Percentiles rank a stretch among this genome's conserved stretches.
Conservation (phyloP, 2,888 invertebrate genomes). For the Diplolepis rosae region DNA sequence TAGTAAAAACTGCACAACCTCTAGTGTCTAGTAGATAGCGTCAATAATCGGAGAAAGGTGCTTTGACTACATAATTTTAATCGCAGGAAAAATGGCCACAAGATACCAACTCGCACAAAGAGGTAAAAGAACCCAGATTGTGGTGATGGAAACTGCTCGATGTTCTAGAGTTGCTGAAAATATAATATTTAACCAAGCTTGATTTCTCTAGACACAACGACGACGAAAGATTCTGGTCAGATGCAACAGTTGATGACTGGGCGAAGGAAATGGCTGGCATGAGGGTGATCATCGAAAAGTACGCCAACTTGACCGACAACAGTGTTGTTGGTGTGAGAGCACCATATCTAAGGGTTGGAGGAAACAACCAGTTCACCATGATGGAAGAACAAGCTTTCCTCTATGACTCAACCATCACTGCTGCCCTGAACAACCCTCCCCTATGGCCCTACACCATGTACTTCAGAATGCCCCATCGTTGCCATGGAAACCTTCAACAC, state of each 20-base stretch:
- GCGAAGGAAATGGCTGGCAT: slow-evolving; percentile 96
- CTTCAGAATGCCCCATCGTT: slow-evolving; percentile 96
- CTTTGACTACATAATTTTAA: slow-evolving; percentile 1
- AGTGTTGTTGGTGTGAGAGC: slow-evolving; percentile 93
- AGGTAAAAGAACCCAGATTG: not conserved
- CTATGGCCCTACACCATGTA: slow-evolving; percentile 99
- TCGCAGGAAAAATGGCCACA: slow-evolving; percentile 6
- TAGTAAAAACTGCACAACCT: not conserved
- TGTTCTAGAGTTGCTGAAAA: not conserved
- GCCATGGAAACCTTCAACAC: slow-evolving; percentile 93
- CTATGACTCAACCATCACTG: slow-evolving; percentile 96
- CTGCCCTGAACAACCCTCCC: slow-evolving; percentile 91
- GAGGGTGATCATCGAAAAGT: slow-evolving; percentile 92
- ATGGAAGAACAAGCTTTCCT: slow-evolving; percentile 97
- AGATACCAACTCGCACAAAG: not conserved
- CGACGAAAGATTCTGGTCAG: slow-evolving; percentile 94
- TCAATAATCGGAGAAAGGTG: not conserved
- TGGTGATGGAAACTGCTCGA: not conserved
- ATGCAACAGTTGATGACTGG: slow-evolving; percentile 94
- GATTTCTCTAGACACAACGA: slow-evolving; percentile 84
- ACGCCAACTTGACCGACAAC: slow-evolving; percentile 91
- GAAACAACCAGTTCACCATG: slow-evolving; percentile 97
- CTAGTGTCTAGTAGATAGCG: slow-evolving; percentile 5
- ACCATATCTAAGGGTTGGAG: slow-evolving; percentile 92
- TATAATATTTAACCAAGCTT: not conserved